A percentile compares a stretch with the other conserved stretches of the same genome.
Conservation (phyloP, 2,113 vertebrate species). For the Tyrannus savana region DNA sequence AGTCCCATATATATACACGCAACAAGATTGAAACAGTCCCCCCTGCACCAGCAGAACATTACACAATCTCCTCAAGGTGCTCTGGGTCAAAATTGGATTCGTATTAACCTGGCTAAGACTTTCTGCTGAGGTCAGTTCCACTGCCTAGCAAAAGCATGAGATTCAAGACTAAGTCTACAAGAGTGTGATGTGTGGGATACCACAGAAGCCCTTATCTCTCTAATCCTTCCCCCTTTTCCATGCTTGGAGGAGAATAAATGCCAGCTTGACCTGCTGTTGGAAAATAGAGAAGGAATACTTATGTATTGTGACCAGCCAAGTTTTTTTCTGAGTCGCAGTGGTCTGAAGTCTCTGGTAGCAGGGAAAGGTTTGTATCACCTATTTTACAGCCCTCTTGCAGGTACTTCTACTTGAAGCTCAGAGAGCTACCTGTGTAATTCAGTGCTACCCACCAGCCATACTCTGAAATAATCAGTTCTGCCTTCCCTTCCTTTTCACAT, state of each 20-base stretch:
- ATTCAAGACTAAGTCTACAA: not conserved
- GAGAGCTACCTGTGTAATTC: not conserved
- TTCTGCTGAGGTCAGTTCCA: not conserved
- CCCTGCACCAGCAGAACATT: not conserved
- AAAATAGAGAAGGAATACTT: not conserved
- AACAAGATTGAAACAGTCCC: not conserved
- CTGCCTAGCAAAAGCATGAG: not conserved
- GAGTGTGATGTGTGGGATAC: not conserved
- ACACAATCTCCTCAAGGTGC: not conserved
- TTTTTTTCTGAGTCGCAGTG: not conserved
- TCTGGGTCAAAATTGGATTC: not conserved
- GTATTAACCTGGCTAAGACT: not conserved
- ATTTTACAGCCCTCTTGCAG: not conserved
- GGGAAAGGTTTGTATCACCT: rapidly evolving
- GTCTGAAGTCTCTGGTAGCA: not conserved
- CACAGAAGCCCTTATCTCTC: not conserved
- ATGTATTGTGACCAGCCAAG: not conserved
- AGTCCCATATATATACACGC: not conserved
- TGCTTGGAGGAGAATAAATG: not conserved
- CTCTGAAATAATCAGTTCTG: not conserved
- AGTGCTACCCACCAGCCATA: not conserved
- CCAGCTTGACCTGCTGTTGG: not conserved
- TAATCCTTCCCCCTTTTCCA: not conserved
- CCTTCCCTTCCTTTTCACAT: not conserved
- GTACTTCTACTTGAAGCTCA: not conserved